Conservation (phyloP, 2,797 vertebrate species). For the Cheirogaleus major region DNA sequence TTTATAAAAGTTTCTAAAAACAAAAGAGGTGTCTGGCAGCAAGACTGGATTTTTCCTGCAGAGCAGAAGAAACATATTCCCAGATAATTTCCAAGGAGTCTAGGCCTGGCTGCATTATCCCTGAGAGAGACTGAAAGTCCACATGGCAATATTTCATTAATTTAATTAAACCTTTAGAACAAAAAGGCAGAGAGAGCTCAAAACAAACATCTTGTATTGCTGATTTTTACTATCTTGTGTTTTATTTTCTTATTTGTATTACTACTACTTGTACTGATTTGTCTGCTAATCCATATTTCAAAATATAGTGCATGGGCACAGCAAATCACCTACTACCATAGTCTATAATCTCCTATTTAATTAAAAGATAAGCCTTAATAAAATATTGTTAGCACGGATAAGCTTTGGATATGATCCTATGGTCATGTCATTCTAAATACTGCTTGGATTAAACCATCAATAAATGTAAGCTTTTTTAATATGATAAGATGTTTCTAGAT, state of each 20-base stretch:
- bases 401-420: conserved; percentile 14
- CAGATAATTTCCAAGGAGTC: not conserved
- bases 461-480: conserved; percentile 26
- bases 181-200: not conserved
- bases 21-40: not conserved
- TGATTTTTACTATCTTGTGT: not conserved
- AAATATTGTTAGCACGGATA: conserved; percentile 43
- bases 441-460: conserved; percentile 49
- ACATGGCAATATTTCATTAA: not conserved
- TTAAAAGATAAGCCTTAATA: conserved; percentile 57
- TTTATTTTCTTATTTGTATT: conserved; percentile 20
- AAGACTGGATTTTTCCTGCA: not conserved
- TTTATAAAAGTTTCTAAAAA: not conserved
- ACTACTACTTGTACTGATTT: not conserved
- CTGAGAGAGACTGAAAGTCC: not conserved
- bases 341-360: conserved; percentile 42
- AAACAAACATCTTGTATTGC: not conserved
- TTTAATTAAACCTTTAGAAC: not conserved
- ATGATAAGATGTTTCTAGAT: not conserved
- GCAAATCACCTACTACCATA: not conserved
- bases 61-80: not conserved
- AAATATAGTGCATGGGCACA: not conserved
- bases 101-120: not conserved
- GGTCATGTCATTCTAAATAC: conserved; percentile 24
- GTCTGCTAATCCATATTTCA: not conserved